Percentiles rank a stretch among this genome's conserved stretches.
Conservation (phyloP, 2,888 invertebrate genomes). For the Tillus elongatus region DNA sequence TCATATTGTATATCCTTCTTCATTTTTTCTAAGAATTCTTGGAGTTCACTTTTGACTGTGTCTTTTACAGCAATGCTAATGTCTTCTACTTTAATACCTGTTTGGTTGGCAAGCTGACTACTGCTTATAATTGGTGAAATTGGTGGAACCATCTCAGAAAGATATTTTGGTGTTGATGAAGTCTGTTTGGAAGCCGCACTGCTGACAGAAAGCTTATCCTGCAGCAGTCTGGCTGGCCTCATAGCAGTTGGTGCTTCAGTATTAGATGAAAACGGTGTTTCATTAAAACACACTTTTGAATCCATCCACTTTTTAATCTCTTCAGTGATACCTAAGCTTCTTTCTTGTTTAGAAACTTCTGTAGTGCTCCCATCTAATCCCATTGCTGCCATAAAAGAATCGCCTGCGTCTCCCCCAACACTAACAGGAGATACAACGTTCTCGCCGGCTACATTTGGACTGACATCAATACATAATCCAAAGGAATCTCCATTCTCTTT, state of each 20-base stretch:
- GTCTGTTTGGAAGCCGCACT: too few species aligned
- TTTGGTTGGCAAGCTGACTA: slow-evolving; percentile 13
- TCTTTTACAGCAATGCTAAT: slow-evolving; percentile 13
- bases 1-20: slow-evolving; percentile 27
- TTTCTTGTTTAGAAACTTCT: background rate
- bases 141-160: slow-evolving; percentile 4
- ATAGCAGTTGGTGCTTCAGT: background rate
- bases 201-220: background rate
- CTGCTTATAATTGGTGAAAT: slow-evolving; percentile 9
- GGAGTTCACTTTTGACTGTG: slow-evolving; percentile 24
- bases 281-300: too few species aligned
- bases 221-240: background rate
- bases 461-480: slow-evolving; percentile 17
- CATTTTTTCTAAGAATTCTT: slow-evolving; percentile 22
- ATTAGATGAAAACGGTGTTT: too few species aligned
- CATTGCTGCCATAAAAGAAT: slow-evolving; percentile 32
- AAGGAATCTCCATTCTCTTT: slow-evolving; percentile 24
- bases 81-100: slow-evolving; percentile 9
- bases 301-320: too few species aligned
- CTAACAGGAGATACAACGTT: too few species aligned
- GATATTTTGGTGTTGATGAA: slow-evolving; percentile 12
- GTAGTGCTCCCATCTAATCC: slow-evolving; percentile 21
- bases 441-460: slow-evolving; percentile 11
- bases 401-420: too few species aligned
- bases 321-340: too few species aligned